Percentiles rank a stretch among this genome's conserved stretches.
Conservation (phyloP, 2,888 invertebrate species). For the Erannis defoliaria region DNA sequence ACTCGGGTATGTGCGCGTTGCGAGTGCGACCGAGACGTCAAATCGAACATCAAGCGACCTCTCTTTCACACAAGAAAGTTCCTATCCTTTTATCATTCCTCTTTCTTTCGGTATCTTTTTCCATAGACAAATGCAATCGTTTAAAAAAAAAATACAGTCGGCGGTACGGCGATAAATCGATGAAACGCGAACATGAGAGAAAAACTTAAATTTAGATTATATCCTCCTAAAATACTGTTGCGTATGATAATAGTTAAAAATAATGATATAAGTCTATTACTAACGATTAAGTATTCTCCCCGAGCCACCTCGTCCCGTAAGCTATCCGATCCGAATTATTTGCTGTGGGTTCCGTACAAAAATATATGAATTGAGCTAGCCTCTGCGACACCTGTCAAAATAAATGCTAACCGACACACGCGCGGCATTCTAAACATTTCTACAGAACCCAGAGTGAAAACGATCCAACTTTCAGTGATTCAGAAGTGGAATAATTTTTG, state of each 20-base stretch:
- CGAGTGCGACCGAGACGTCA: constrained; percentile 12
- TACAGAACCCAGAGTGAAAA: constrained; percentile 12
- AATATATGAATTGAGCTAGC: constrained; percentile 36
- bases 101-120: too few species aligned
- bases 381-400: constrained; percentile 39
- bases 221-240: constrained; percentile 84
- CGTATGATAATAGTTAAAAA: constrained; percentile 82
- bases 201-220: constrained; percentile 82
- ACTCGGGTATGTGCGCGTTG: constrained; percentile 4
- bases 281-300: constrained; percentile 64
- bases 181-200: constrained; percentile 56
- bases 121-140: too few species aligned
- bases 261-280: constrained; percentile 84
- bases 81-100: neutral
- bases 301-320: constrained; percentile 53
- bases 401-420: constrained; percentile 27
- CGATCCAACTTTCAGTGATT: constrained; percentile 7
- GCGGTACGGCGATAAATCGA: constrained; percentile 61
- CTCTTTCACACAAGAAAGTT: too few species aligned
- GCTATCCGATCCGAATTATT: constrained; percentile 39
- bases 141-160: constrained; percentile 55
- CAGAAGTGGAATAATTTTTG: neutral
- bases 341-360: constrained; percentile 50
- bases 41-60: constrained; percentile 9
- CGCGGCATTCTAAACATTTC: neutral